These are phyloP conservation scores for Trichogramma pretiosum DNA, from an alignment of 1,140 invertebrate genomes.

Conservation along the genomic window DNA sequence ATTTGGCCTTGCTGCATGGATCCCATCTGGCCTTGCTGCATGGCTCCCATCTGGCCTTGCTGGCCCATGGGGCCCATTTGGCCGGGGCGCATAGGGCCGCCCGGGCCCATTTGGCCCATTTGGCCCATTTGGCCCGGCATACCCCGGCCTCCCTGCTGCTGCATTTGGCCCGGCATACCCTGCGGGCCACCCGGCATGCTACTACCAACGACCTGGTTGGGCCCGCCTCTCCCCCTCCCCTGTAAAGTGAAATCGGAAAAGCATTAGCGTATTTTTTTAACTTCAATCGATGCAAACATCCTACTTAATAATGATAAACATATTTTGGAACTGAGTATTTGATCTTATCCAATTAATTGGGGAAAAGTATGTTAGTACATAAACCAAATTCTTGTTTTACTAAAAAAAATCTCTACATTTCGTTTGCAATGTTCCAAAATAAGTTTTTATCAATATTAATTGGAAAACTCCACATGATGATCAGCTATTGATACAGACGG, in stretches of 20 bases:
- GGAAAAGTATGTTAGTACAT: too few species aligned
- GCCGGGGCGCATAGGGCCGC: constrained; percentile 22
- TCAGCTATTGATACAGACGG: too few species aligned
- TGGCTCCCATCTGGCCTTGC: constrained; percentile 17
- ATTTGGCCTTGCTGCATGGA: constrained; percentile 23
- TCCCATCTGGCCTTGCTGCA: constrained; percentile 25
- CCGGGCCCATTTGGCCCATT: constrained; percentile 3
- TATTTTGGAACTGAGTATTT: too few species aligned
- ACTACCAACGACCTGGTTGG: constrained; percentile 53
- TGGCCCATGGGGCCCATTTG: constrained; percentile 29
- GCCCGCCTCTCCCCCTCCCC: constrained; percentile 51
- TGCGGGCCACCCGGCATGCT: constrained; percentile 39
- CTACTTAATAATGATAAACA: too few species aligned
- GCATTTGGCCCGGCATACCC: constrained; percentile 28
- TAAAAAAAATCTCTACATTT: too few species aligned
- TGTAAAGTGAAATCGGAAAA: constrained; percentile 29
- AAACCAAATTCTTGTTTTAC: too few species aligned
- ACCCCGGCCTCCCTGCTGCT: constrained; percentile 25
- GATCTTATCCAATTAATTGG: too few species aligned
- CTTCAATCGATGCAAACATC: too few species aligned
- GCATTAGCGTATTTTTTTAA: too few species aligned
- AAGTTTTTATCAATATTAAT: too few species aligned
- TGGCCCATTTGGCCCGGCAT: constrained; percentile 20
- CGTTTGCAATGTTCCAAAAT: too few species aligned
- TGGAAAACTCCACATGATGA: too few species aligned